Evolutionary conservation across 2,888 invertebrate genomes (phyloP).

Genomic region (Pollenia amentaria): DNA sequence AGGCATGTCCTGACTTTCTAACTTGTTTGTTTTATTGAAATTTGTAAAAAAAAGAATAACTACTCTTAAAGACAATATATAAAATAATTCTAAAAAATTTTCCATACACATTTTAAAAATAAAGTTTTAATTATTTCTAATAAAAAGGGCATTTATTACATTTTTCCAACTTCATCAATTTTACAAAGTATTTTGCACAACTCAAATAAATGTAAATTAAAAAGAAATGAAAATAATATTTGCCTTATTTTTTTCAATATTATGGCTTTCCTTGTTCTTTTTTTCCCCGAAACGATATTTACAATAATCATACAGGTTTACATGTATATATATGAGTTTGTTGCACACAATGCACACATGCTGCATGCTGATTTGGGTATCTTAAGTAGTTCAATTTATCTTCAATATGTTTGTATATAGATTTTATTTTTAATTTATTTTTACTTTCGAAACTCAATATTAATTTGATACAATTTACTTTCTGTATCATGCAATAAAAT

Average conservation of each 20-base stretch:
- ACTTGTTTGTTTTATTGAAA: too few species aligned
- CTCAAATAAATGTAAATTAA: neutral
- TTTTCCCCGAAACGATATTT: neutral
- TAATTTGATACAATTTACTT: constrained; percentile 62
- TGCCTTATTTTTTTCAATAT: neutral
- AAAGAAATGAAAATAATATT: neutral
- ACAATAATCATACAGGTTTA: constrained; percentile 8
- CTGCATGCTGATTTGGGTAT: neutral
- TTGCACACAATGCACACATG: neutral
- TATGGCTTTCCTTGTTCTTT: neutral
- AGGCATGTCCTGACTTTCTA: too few species aligned
- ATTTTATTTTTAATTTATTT: constrained; percentile 60
- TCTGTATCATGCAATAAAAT: constrained; percentile 45
- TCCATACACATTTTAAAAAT: too few species aligned
- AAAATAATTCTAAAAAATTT: too few species aligned
- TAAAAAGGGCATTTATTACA: neutral
- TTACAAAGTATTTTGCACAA: neutral
- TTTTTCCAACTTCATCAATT: neutral
- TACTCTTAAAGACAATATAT: too few species aligned
- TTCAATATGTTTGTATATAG: constrained; percentile 21
- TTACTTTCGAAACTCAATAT: constrained; percentile 53
- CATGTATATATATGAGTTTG: constrained; percentile 21
- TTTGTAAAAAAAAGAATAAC: too few species aligned
- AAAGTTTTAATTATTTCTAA: too few species aligned
- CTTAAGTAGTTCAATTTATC: constrained; percentile 55